Percentiles rank a stretch among this genome's conserved stretches.
phyloP scores from a whole-genome alignment of 2,888 invertebrate genomes.

The Polylopha cassiicola region DNA sequence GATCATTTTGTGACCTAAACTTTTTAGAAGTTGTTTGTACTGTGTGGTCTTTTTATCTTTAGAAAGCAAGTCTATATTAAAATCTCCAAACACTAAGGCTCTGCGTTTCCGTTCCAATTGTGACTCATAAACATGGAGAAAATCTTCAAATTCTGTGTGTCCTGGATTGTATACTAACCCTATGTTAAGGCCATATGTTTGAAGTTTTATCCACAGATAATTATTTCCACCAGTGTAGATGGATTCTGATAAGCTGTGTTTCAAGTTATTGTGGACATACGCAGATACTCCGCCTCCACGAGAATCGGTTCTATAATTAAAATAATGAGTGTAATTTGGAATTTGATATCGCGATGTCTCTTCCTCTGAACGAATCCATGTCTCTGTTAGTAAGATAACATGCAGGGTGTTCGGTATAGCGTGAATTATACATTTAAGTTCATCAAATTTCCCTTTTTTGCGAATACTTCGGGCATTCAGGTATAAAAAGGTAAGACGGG shows the following conservation, averaged over 20 bases:
- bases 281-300: slow-evolving; percentile 30
- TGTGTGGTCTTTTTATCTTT: background rate
- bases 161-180: slow-evolving; percentile 26
- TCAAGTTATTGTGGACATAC: slow-evolving; percentile 27
- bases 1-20: background rate
- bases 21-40: background rate
- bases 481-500: slow-evolving; percentile 24
- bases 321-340: too few relatives aligned
- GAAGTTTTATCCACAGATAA: slow-evolving; percentile 27
- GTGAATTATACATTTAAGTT: too few relatives aligned
- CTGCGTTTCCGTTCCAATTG: background rate
- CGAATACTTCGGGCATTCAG: slow-evolving; percentile 27
- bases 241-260: slow-evolving; percentile 19
- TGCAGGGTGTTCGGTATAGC: too few relatives aligned
- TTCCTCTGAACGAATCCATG: too few relatives aligned
- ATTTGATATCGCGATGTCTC: too few relatives aligned
- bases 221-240: slow-evolving; percentile 25
- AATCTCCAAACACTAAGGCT: too few relatives aligned
- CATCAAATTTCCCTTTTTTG: too few relatives aligned
- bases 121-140: background rate
- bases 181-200: slow-evolving; percentile 23
- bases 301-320: slow-evolving; percentile 25
- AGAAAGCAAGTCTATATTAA: background rate
- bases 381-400: too few relatives aligned
- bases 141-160: slow-evolving; percentile 1